Evolutionary conservation across 2,888 invertebrate species (phyloP).

Genomic region (Mimachlamys varia): DNA sequence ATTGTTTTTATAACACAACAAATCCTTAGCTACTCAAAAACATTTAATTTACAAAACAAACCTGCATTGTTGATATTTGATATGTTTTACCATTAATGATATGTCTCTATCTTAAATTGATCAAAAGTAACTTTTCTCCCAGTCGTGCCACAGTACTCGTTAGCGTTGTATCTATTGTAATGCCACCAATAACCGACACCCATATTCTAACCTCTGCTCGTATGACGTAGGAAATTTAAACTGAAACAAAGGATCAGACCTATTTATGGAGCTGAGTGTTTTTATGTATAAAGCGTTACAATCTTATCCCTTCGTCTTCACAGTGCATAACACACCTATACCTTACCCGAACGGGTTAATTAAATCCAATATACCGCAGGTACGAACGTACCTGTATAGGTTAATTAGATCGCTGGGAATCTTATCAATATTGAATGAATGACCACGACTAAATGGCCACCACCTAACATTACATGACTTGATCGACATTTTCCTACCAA

Average conservation of each 20-base stretch:
- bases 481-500: not conserved
- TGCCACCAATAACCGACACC: not conserved
- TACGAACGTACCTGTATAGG: not conserved
- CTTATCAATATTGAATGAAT: not conserved
- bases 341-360: not conserved
- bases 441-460: not conserved
- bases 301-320: slow-evolving; percentile 24
- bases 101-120: not conserved
- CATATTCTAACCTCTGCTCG: not conserved
- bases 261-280: not conserved
- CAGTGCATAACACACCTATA: slow-evolving; percentile 3
- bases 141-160: not conserved
- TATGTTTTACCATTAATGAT: not conserved
- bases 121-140: not conserved
- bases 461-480: not conserved
- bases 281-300: slow-evolving; percentile 6
- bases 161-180: not conserved
- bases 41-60: not conserved
- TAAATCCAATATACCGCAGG: not conserved
- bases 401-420: not conserved
- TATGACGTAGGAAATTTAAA: not conserved
- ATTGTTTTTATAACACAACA: too few relatives aligned
- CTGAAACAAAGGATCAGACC: not conserved
- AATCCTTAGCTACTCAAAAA: not conserved
- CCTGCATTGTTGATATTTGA: not conserved